Conservation (phyloP, 1,140 invertebrate species). For the Psilanteris sp. region DNA sequence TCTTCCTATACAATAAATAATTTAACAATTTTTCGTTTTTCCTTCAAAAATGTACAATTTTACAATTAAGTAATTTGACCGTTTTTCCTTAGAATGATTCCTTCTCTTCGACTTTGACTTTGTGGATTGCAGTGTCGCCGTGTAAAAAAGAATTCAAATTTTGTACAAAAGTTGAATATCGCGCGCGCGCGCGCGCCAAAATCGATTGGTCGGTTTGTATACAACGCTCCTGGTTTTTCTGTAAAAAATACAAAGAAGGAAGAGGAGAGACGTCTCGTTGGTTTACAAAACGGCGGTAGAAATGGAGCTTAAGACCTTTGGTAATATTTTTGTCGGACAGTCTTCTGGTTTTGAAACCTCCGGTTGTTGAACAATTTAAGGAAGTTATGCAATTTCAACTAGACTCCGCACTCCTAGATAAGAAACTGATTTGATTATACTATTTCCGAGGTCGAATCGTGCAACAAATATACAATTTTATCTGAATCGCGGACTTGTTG, state of each 20-base stretch:
- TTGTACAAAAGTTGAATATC: conserved; percentile 28
- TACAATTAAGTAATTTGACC: conserved; percentile 76
- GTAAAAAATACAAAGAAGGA: conserved; percentile 53
- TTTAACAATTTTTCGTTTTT: conserved; percentile 70
- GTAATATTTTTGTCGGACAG: conserved; percentile 42
- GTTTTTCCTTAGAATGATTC: conserved; percentile 25
- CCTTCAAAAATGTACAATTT: conserved; percentile 77
- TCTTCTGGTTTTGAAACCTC: conserved; percentile 46
- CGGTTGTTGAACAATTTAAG: conserved; percentile 19
- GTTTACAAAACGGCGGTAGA: conserved; percentile 38
- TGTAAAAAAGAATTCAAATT: conserved; percentile 67
- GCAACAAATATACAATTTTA: conserved; percentile 28
- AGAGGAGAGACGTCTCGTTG: conserved; percentile 29
- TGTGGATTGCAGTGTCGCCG: conserved; percentile 28
- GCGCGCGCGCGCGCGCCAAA: not conserved
- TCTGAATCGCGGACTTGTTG: conserved; percentile 3
- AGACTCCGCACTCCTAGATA: conserved; percentile 7
- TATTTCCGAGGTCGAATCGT: conserved; percentile 23
- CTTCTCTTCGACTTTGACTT: conserved; percentile 2
- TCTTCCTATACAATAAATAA: conserved; percentile 78
- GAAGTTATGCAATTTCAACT: conserved; percentile 16
- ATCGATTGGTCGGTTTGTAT: conserved; percentile 18
- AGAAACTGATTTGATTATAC: conserved; percentile 47
- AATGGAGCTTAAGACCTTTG: conserved; percentile 50
- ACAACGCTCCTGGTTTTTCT: conserved; percentile 9